Conservation (phyloP, 2,797 vertebrate genomes). For the Bucorvus abyssinicus region DNA sequence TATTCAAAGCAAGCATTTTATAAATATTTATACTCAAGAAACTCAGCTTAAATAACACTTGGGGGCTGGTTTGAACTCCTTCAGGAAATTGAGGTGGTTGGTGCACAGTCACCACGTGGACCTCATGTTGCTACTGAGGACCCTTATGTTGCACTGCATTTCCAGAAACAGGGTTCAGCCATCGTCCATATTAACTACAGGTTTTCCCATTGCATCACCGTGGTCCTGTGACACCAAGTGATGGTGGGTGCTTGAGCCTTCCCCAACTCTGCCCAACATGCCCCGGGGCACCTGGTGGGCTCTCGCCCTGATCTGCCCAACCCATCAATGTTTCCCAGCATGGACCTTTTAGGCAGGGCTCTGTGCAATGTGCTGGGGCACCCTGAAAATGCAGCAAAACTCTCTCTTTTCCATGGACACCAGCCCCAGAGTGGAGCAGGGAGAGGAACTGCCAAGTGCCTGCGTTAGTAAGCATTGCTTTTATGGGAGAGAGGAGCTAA, state of each 20-base stretch:
- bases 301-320: neutral
- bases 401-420: rapidly evolving
- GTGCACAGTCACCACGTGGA: neutral
- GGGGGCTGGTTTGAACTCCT: neutral
- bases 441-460: neutral
- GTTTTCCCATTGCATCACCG: neutral
- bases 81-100: neutral
- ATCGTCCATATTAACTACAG: neutral
- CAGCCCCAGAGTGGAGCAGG: neutral
- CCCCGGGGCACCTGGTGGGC: neutral
- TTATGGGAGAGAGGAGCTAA: neutral
- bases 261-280: neutral
- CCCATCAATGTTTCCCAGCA: neutral
- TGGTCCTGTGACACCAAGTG: neutral
- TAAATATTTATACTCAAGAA: neutral
- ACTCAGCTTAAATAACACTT: neutral
- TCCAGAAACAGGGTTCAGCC: neutral
- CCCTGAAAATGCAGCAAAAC: neutral
- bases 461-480: neutral
- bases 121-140: neutral
- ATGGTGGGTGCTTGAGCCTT: neutral
- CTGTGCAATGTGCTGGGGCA: too few species aligned
- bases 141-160: neutral
- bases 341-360: neutral
- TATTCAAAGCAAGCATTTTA: neutral